Evolutionary conservation across 2,113 vertebrate genomes (phyloP), one percentile per base, ranked within the genome.

Genomic region (Capreolus pygargus): DNA sequence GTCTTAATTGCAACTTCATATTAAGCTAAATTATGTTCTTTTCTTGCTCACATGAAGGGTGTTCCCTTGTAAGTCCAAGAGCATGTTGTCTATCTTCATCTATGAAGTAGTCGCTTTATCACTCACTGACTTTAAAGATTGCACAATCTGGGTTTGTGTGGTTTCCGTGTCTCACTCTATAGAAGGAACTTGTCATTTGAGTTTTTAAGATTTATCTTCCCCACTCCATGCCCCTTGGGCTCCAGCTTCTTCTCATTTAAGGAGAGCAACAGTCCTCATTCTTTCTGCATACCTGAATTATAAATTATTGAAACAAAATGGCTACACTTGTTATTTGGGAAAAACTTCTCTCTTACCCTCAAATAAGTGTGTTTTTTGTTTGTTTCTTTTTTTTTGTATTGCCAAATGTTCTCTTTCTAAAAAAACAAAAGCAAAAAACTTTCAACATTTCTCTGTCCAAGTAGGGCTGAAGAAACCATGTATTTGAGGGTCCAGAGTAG

Each of bases 151-250:
- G 61, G 92, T 30, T 57, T 50, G 33, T 91, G 88, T 60, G 93
- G 93, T 88, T 79, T 95, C 52, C 67, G 54, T 28, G 83, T 96
- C 60, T 95, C 8, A 4, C 45, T 83, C n/a, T 57, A 30, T 89
- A 58, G 21, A n/a, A 94, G 74, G 55, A 84, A 70, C 43, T 45
- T 79, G 45, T 52, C 85, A 16, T 94, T 88, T 89, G 78, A 95
- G 28, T 60, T 94, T 85, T 96, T 60, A 90, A 85, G 84, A 95
- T 86, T 91, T 93, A 60, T 81, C 87, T 91, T 86, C 36, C 33
- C 54, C 23, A 36, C 4, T 47, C 36, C 54, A 43, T 60, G 2
- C 16, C 55, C n/a, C 28, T 13, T 93, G 82, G n/a, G 67, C 12
- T 25, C 94, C 60, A 83, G 83, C 55, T 92, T 94, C 55, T 92